These are phyloP conservation scores for Propithecus perrieri DNA, from an alignment of 2,797 vertebrate species.

Conservation along the genomic window DNA sequence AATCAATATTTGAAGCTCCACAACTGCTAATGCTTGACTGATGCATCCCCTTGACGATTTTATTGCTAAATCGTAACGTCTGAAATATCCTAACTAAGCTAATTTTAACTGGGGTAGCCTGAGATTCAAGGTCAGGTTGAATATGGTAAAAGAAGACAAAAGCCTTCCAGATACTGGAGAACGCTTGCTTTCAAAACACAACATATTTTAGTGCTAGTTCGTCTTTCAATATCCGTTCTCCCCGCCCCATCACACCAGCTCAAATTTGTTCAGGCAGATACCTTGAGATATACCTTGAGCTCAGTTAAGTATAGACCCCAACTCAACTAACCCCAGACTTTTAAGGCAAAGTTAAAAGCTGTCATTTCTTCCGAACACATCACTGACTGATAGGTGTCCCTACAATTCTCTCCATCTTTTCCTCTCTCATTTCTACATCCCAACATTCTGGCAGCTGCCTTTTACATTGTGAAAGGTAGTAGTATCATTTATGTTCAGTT, in stretches of 20 bases:
- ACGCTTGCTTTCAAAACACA: not conserved
- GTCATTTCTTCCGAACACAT: not conserved
- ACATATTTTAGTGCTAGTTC: not conserved
- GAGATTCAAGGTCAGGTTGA: constrained; percentile 10
- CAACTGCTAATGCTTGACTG: not conserved
- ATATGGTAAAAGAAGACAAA: not conserved
- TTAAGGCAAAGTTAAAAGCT: not conserved
- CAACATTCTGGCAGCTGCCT: not conserved
- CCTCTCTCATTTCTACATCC: not conserved
- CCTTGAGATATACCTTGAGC: not conserved
- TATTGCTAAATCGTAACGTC: not conserved
- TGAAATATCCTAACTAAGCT: constrained; percentile 14
- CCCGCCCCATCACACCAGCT: not conserved
- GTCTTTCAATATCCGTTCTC: not conserved
- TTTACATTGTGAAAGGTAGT: not conserved
- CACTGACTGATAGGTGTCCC: not conserved
- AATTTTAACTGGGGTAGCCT: not conserved
- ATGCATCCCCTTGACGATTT: not conserved
- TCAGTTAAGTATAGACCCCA: not conserved
- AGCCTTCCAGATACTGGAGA: not conserved
- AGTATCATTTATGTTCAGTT: not conserved
- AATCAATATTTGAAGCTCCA: constrained; percentile 47
- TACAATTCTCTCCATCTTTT: not conserved
- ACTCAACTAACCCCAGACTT: not conserved
- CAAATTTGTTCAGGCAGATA: not conserved